These are phyloP conservation scores for Apodemus speciosus DNA, from an alignment of 2,113 vertebrate genomes.

Conservation along the genomic window DNA sequence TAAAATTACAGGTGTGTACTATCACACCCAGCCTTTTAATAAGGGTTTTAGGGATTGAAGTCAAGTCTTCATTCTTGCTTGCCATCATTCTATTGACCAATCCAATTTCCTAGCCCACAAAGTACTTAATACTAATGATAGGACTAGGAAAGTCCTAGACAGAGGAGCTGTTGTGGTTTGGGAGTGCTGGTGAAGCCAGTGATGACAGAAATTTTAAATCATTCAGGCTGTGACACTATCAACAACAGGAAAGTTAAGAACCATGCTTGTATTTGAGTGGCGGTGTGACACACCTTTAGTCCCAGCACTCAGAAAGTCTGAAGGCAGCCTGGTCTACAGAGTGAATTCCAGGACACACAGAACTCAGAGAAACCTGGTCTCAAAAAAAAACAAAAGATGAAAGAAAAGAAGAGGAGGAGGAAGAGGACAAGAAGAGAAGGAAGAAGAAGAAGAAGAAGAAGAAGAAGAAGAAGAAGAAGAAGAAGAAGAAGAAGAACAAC, in stretches of 20 bases:
- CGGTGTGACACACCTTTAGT: background rate
- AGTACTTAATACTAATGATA: background rate
- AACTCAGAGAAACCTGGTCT: background rate
- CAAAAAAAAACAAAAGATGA: background rate
- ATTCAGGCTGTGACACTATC: background rate
- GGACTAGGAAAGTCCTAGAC: background rate
- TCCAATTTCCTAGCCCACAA: background rate
- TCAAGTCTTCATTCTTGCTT: background rate
- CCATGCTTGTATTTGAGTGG: background rate
- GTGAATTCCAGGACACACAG: background rate
- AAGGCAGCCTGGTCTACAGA: background rate
- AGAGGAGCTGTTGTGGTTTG: background rate
- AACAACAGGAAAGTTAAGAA: background rate
- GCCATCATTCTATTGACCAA: background rate
- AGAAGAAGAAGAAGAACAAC: background rate
- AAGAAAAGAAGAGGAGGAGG: background rate
- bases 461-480: too few relatives aligned
- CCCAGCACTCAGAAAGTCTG: background rate
- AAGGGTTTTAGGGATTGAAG: background rate
- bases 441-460: accelerated
- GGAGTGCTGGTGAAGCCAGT: background rate
- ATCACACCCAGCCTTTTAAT: background rate
- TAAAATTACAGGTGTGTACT: background rate
- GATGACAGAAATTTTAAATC: background rate
- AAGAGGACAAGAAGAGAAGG: too few relatives aligned